Percentiles rank a stretch among this genome's conserved stretches.
These are phyloP conservation scores for Ceratosolen solmsi DNA, from an alignment of 1,140 invertebrate species.

Conservation along the genomic window DNA sequence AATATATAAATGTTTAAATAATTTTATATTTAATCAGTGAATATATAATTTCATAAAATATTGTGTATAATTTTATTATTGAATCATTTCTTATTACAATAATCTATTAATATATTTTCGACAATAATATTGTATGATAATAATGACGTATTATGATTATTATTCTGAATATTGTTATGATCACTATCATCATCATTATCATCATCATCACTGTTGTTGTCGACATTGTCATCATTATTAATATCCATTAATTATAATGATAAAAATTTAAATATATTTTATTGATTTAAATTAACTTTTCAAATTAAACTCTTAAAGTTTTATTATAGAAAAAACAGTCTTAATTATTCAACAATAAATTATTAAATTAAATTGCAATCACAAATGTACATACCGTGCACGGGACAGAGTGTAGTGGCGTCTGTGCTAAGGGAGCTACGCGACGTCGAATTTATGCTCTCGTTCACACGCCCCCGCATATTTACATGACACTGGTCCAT, in stretches of 20 bases:
- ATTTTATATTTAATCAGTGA: too few relatives aligned
- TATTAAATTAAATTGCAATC: not conserved
- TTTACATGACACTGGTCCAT: slow-evolving; percentile 67
- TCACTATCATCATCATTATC: not conserved
- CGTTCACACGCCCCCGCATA: slow-evolving; percentile 72
- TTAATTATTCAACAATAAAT: not conserved
- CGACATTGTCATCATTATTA: too few relatives aligned
- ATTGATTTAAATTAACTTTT: too few relatives aligned
- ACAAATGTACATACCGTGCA: slow-evolving; percentile 71
- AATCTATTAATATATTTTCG: not conserved
- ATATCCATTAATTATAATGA: too few relatives aligned
- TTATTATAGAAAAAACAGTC: not conserved
- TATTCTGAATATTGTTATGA: not conserved
- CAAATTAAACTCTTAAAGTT: too few relatives aligned
- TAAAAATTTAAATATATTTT: too few relatives aligned
- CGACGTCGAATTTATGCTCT: slow-evolving; percentile 74
- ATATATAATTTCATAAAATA: too few relatives aligned
- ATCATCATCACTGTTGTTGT: not conserved
- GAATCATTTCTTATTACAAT: not conserved
- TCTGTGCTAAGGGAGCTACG: slow-evolving; percentile 70
- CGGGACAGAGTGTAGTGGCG: slow-evolving; percentile 73
- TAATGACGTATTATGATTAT: not conserved
- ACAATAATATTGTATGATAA: too few relatives aligned
- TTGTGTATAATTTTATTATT: too few relatives aligned
- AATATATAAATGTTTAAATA: too few relatives aligned